Conservation (phyloP, 2,797 vertebrate genomes). For the Cossypha polioptera region DNA sequence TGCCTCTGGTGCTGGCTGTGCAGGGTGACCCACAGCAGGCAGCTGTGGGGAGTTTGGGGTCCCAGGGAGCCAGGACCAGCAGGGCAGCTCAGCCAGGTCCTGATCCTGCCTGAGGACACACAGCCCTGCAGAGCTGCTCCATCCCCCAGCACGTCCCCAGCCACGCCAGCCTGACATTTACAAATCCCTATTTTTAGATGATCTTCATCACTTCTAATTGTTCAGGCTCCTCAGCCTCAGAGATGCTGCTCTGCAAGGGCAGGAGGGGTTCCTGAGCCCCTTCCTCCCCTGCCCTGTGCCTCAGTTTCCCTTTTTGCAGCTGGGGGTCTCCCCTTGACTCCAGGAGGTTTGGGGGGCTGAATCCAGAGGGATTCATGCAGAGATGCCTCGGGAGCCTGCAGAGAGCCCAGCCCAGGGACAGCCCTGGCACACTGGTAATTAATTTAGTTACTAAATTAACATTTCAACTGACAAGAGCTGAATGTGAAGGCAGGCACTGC, state of each 20-base stretch:
- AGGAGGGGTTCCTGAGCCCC: rapidly evolving
- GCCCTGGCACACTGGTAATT: rapidly evolving
- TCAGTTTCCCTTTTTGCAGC: neutral
- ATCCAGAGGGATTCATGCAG: rapidly evolving
- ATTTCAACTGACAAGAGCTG: neutral
- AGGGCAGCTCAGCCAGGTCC: rapidly evolving
- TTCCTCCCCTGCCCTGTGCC: neutral
- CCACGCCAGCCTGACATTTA: neutral
- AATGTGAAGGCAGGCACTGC: rapidly evolving
- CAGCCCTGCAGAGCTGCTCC: rapidly evolving
- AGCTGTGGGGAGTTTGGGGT: rapidly evolving
- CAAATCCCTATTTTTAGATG: conserved; percentile 6
- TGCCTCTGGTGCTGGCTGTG: too few species aligned
- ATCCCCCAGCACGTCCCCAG: neutral
- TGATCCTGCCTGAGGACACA: neutral
- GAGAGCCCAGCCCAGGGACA: neutral
- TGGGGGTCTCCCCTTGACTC: too few species aligned
- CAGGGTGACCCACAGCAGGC: neutral
- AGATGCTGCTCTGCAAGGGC: neutral
- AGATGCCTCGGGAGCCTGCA: rapidly evolving
- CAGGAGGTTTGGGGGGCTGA: neutral
- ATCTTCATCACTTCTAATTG: neutral
- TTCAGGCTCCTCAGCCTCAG: neutral
- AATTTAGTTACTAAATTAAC: neutral
- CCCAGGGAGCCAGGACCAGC: neutral